These are phyloP conservation scores for Mugil cephalus DNA, from an alignment of 2,113 vertebrate genomes.

Conservation along the genomic window DNA sequence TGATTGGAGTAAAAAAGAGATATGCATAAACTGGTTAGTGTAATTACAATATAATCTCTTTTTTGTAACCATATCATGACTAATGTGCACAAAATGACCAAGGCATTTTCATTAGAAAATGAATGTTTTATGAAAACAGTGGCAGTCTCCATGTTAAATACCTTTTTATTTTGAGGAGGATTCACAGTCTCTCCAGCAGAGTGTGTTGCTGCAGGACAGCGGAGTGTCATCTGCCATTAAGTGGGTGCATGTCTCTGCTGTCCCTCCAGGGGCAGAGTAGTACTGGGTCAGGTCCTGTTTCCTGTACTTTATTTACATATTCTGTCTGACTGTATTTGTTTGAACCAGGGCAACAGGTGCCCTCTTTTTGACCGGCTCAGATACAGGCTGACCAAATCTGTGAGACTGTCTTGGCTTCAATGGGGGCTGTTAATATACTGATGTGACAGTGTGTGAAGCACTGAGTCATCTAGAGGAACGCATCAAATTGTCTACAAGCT, in stretches of 20 bases:
- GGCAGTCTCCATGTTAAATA: constrained; percentile 9
- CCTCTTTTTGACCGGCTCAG: constrained; percentile 24
- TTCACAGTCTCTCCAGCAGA: constrained; percentile 18
- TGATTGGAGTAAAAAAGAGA: neutral
- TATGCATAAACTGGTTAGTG: neutral
- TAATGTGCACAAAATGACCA: neutral
- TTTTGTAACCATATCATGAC: neutral
- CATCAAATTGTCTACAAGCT: too few species aligned
- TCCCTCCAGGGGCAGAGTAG: constrained; percentile 50
- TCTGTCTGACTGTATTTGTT: constrained; percentile 66
- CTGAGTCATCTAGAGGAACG: neutral
- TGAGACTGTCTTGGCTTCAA: constrained; percentile 11
- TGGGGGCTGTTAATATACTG: neutral
- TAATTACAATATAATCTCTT: too few species aligned
- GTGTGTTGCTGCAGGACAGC: constrained; percentile 64
- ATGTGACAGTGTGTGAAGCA: neutral
- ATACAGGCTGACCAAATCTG: neutral
- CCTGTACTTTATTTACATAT: constrained; percentile 73
- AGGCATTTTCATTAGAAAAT: constrained; percentile 8
- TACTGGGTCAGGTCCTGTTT: constrained; percentile 65
- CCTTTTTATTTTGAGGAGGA: neutral
- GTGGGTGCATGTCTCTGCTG: constrained; percentile 49
- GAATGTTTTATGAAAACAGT: constrained; percentile 8
- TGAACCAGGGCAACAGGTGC: constrained; percentile 59
- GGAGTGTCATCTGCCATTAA: constrained; percentile 69